Conservation (phyloP, 2,888 invertebrate genomes). For the Magallana nippona region DNA sequence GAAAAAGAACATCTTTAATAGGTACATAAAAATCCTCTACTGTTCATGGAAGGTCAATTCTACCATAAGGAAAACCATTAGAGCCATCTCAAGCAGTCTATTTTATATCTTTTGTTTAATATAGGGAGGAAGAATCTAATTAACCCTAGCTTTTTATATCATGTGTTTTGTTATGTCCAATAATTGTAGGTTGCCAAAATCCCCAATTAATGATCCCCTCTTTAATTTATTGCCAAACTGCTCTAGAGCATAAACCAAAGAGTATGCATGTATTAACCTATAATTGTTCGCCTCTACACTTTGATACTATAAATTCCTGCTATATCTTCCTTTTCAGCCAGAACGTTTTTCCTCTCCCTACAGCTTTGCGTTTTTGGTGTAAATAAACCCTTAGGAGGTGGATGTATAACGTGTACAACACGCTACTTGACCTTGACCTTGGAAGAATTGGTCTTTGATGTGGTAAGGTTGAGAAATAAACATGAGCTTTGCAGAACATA, state of each 20-base stretch:
- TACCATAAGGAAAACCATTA: background rate
- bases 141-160: slow-evolving; percentile 10
- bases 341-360: background rate
- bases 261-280: slow-evolving; percentile 1
- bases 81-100: background rate
- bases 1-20: slow-evolving; percentile 17
- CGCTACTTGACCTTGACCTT: slow-evolving; percentile 21
- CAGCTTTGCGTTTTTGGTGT: background rate
- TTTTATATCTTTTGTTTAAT: background rate
- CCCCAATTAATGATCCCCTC: slow-evolving; percentile 18
- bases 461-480: slow-evolving; percentile 32
- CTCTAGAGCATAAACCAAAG: background rate
- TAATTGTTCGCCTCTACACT: background rate
- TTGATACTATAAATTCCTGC: slow-evolving; percentile 25
- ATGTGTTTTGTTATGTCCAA: slow-evolving; percentile 12
- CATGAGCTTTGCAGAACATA: slow-evolving; percentile 25
- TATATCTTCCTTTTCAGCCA: background rate
- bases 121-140: slow-evolving; percentile 4
- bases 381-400: slow-evolving; percentile 33
- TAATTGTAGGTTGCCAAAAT: slow-evolving; percentile 17
- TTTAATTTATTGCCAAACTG: slow-evolving; percentile 12
- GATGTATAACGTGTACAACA: slow-evolving; percentile 15
- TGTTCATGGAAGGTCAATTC: background rate
- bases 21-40: background rate
- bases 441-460: slow-evolving; percentile 19